Evolutionary conservation across 2,888 invertebrate genomes (phyloP), one percentile per base, ranked within the genome.

Genomic region (Sesia bembeciformis): DNA sequence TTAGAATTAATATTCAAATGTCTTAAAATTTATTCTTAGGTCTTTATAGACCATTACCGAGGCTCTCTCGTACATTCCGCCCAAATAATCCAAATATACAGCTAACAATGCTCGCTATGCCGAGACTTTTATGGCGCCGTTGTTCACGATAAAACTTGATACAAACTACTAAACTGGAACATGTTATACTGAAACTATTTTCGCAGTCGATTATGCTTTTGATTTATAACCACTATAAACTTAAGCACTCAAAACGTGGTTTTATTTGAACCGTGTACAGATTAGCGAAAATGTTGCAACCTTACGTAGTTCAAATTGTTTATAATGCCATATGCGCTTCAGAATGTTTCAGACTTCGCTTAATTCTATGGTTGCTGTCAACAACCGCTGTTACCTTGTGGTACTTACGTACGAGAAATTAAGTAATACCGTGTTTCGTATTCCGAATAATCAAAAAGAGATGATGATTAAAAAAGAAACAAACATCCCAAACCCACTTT

Each of bases 1-100:
- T 78, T 76, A 66, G 70, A 82, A 81, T 82, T 73, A 79, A 79
- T 79, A 76, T 78, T 76, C 68, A 70, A 73, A 76, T 71, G 67
- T 56, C 59, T 60, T 60, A 62, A 60, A 57, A 57, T 63, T 64
- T 61, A 61, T 59, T 58, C 54, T 60, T 58, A 60, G 60, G 8
- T 23, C 39, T 59, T 62, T 58, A 60, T 58, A 58, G 61, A 56
- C 60, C 56, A 58, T 60, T 58, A 50, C 46, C 59, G 53, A 56
- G 58, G 58, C 59, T 58, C 57, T 57, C 60, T 61, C 63, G 63
- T 64, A 70, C 67, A 70, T 68, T 64, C 63, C 61, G 57, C 50
- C 39, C 39, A 50, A 6, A 42, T 42, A 6, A 42, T 7, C 7
- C 5, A 42, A 70, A 70, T 64, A 65, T 65, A 68, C 63, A 58